Conservation (phyloP, 2,113 vertebrate genomes). For the Cyphomyrus discorhynchus region DNA sequence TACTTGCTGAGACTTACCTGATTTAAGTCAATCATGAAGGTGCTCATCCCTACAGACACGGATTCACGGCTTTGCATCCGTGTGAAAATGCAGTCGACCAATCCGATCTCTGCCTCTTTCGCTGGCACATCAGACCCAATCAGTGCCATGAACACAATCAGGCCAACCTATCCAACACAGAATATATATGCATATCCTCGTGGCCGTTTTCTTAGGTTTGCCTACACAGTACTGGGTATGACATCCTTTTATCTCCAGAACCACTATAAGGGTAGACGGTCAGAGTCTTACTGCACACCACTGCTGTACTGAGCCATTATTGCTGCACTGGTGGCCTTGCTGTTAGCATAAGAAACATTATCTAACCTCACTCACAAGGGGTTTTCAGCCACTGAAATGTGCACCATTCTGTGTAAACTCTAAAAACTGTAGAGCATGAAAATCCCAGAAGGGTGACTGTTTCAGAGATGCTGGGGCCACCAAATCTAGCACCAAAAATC, state of each 20-base stretch:
- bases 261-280: background rate
- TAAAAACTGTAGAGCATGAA: background rate
- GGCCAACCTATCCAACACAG: slow-evolving; percentile 64
- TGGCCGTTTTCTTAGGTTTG: background rate
- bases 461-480: background rate
- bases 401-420: background rate
- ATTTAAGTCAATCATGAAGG: slow-evolving; percentile 94
- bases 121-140: slow-evolving; percentile 91
- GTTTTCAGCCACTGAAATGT: background rate
- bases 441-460: background rate
- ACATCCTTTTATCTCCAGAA: background rate
- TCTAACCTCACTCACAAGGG: background rate
- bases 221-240: background rate
- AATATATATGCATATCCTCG: background rate
- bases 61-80: slow-evolving; percentile 90
- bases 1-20: slow-evolving; percentile 56
- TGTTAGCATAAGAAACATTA: background rate
- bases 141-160: slow-evolving; percentile 93
- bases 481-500: background rate
- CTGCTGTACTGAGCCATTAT: background rate
- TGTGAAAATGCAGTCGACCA: slow-evolving; percentile 85
- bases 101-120: slow-evolving; percentile 80
- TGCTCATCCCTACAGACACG: slow-evolving; percentile 88
- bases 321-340: background rate
- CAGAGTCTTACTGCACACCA: background rate